phyloP scores from a whole-genome alignment of 2,113 vertebrate species.

The Microtus oregoni region DNA sequence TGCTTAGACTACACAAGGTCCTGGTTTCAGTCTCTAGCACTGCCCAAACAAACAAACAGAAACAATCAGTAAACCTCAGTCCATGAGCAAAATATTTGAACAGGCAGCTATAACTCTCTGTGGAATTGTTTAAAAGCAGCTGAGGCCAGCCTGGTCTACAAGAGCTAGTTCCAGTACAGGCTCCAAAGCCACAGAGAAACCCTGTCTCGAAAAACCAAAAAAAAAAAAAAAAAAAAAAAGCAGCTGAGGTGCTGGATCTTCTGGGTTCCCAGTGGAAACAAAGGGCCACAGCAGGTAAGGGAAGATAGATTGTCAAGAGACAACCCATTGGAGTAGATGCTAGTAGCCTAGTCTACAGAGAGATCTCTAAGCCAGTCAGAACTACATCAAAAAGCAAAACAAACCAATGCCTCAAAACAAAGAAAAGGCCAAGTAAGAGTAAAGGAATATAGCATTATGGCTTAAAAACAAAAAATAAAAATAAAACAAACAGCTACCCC shows the following conservation, averaged over 20 bases:
- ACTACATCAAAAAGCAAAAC: neutral
- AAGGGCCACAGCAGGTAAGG: neutral
- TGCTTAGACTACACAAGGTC: neutral
- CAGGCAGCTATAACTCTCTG: neutral
- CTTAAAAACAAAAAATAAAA: neutral
- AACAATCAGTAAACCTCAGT: neutral
- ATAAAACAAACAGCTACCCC: neutral
- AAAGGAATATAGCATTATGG: neutral
- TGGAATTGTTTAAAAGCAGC: constrained; percentile 21
- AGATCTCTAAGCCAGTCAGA: neutral
- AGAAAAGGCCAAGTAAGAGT: neutral
- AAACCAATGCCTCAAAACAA: neutral
- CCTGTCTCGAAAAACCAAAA: too few species aligned
- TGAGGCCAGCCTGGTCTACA: too few species aligned
- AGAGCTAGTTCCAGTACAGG: too few species aligned
- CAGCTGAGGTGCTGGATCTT: neutral
- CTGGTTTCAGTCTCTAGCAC: neutral
- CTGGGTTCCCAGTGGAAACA: neutral
- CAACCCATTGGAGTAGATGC: neutral
- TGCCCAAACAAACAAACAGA: neutral
- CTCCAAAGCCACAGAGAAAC: too few species aligned
- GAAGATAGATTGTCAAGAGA: neutral
- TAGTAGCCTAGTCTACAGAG: neutral
- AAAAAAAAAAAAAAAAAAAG: too few species aligned
- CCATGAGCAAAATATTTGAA: neutral